Evolutionary conservation across 2,797 vertebrate genomes (phyloP), one percentile per base, ranked within the genome.

Genomic region (Glyptemys insculpta): DNA sequence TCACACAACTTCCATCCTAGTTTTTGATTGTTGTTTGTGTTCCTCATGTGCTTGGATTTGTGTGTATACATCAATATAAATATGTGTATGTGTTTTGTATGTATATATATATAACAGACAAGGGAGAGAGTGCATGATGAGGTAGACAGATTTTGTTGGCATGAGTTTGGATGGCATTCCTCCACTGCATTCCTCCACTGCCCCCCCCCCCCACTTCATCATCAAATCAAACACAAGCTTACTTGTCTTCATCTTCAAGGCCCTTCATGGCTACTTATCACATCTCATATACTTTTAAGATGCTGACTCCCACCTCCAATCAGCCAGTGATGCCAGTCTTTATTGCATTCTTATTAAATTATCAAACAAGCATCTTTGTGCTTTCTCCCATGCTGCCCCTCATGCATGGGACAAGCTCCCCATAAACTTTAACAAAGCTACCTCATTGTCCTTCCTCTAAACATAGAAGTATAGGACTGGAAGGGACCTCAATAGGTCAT

Each of bases 21-120:
- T 90, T 90, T 31, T 2, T 3, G 83, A 84, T 27, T 76, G 41
- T 44, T 74, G 12, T 44, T 76, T 25, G 21, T 41, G 12, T 25
- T 31, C 4, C 31, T 15, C 11, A 21, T 34, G 49, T 44, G 2
- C 1, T 25, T 50, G 16, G 2, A 74, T 1, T 1, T n/a, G 65
- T 78, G 4, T 49, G 44, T 41, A 57, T 34, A 18, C 49, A 15
- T 59, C 44, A 81, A 37, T 21, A 37, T 80, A 53, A 12, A 53
- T 37, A n/a, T 8, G 29, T 34, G 11, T 31, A 23, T 83, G 27
- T 86, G 3, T 80, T 72, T 8, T 49, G 37, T 68, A 1, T 50
- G 5, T 80, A 8, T 15, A 68, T 11, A 68, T 11, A 68, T 68
- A 65, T n/a, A 68, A 23, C 65, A 68, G 65, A 68, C n/a, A 37